A percentile compares a stretch with the other conserved stretches of the same genome.
phyloP scores from a whole-genome alignment of 92 coral and sea anemone genomes.

The Zoanthus solanderi region DNA sequence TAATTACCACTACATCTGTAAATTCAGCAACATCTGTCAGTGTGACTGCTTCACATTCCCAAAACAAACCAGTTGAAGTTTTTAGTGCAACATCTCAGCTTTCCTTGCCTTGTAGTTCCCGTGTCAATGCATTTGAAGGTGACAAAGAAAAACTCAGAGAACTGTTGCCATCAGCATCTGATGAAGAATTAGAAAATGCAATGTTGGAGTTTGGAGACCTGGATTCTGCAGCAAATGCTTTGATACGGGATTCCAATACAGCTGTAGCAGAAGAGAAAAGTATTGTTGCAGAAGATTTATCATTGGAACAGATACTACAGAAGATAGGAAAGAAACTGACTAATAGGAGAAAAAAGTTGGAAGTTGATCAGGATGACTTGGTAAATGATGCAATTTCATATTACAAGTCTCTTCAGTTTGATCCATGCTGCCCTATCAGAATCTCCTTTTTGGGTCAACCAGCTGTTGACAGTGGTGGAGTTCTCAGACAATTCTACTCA shows the following conservation, averaged over 20 bases:
- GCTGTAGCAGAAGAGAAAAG: conserved; percentile 12
- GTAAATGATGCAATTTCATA: conserved; percentile 41
- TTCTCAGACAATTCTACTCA: conserved; percentile 70
- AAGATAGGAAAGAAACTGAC: conserved; percentile 48
- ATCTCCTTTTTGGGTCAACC: conserved; percentile 59
- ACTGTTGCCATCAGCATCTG: conserved; percentile 66
- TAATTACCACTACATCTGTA: background rate
- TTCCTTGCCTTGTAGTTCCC: conserved; percentile 1
- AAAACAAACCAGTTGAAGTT: background rate
- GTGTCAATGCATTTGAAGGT: conserved; percentile 5
- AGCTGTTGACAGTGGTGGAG: conserved; percentile 78
- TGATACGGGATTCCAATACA: conserved; percentile 31
- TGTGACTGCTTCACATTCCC: background rate
- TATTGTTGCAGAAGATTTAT: background rate
- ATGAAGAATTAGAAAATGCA: conserved; percentile 61
- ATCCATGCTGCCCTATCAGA: conserved; percentile 56
- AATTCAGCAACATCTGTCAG: conserved; percentile 15
- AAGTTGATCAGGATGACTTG: conserved; percentile 51
- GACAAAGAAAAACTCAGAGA: conserved; percentile 52
- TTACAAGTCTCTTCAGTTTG: conserved; percentile 58
- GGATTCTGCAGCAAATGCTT: conserved; percentile 61
- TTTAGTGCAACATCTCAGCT: background rate
- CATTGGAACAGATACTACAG: conserved; percentile 29
- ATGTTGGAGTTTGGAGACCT: conserved; percentile 49
- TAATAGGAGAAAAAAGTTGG: conserved; percentile 31